These are phyloP conservation scores for Neoscelio sp. DNA, from an alignment of 2,888 invertebrate species.

Conservation along the genomic window DNA sequence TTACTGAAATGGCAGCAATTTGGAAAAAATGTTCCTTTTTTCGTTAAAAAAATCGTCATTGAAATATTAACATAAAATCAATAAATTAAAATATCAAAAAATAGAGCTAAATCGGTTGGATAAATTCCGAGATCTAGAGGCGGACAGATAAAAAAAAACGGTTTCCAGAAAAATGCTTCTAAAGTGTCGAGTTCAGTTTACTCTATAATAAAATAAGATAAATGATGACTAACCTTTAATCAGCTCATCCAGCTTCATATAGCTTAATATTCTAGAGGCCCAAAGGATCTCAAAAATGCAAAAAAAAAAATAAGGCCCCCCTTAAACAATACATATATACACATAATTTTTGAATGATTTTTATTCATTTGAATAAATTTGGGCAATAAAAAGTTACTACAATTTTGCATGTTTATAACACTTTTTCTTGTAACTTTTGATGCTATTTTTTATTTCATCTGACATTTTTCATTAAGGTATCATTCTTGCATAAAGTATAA, in stretches of 20 bases:
- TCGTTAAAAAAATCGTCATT: slow-evolving; percentile 21
- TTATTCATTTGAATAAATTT: too few relatives aligned
- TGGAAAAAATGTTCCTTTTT: slow-evolving; percentile 26
- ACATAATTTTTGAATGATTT: too few relatives aligned
- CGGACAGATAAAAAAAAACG: slow-evolving; percentile 38
- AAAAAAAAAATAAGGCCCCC: too few relatives aligned
- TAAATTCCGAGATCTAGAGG: slow-evolving; percentile 37
- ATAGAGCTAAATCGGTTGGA: slow-evolving; percentile 34
- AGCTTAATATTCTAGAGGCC: too few relatives aligned
- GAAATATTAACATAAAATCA: slow-evolving; percentile 28
- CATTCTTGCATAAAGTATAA: too few relatives aligned
- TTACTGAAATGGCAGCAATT: slow-evolving; percentile 31
- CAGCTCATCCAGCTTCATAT: slow-evolving; percentile 26
- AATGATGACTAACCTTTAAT: slow-evolving; percentile 11
- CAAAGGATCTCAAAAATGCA: too few relatives aligned
- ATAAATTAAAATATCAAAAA: slow-evolving; percentile 45
- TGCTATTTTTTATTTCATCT: too few relatives aligned
- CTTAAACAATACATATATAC: too few relatives aligned
- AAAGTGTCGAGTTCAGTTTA: slow-evolving; percentile 39
- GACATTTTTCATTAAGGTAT: too few relatives aligned
- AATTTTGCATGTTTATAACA: too few relatives aligned
- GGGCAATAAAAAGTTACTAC: too few relatives aligned
- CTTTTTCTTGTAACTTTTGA: too few relatives aligned
- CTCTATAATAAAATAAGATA: slow-evolving; percentile 28
- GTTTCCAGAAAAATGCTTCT: slow-evolving; percentile 34